Base-by-base conservation (phyloP, 2,888 invertebrate genomes). In the Noctua comes region DNA sequence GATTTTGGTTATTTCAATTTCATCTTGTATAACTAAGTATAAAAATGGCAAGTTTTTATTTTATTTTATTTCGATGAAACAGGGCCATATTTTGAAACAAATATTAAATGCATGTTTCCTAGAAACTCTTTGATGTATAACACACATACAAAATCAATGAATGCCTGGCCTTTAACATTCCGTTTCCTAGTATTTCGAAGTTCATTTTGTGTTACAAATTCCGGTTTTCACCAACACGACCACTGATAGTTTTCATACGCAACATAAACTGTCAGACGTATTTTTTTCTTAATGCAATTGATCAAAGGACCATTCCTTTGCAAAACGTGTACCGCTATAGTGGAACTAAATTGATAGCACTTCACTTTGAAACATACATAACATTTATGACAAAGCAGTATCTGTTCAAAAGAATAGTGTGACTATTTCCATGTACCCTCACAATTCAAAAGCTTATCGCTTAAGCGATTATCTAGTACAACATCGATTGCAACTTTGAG, bases 361-460 rank as follows among this genome's bases (percentile, higher is more conserved):
- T 48, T 74, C 18, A 3, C 31, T 74, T 74, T 74, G 65, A 36
- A 21, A 54, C 51, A 48, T 16, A 36, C 54, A 77, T 4, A 16
- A 46, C 66, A 75, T 75, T 75, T 65, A 66, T 75, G 18, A 18
- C 76, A 66, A 76, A 75, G 43, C 18, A 0, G 24, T 64, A n/a
- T 75, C n/a, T 21, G 21, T 64, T 2, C 13, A 36, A 46, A 13
- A n/a, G 13, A 10, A n/a, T 10, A 36, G 18, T 31, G 24, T 51
- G 18, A 46, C 16, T 21, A 51, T 21, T 51, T 18, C 40, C 8
- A 40, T 40, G 43, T 43, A 40, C 40, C 6, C 40, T 40, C 40
- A 40, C 40, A 40, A 43, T 43, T 43, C 43, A 43, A 43, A 43
- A 43, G 43, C 43, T 40, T 40, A 7, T 40, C 7, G 40, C 40